Evolutionary conservation across 2,888 invertebrate species (phyloP), one percentile per base, ranked within the genome.

Genomic region (Podotricha telesiphe): DNA sequence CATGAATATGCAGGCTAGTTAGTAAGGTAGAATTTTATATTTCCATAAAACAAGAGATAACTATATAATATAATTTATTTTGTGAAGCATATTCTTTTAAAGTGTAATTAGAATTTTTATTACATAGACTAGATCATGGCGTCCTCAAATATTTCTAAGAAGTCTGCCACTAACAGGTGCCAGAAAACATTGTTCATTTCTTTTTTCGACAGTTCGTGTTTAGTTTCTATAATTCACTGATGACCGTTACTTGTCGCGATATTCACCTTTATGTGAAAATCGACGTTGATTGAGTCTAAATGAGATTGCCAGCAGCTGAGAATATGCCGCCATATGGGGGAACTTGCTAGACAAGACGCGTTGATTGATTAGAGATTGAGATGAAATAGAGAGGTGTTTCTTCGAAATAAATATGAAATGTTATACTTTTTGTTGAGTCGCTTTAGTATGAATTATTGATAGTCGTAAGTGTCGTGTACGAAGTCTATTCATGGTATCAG

Each of bases 1-100:
- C 78, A 84, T 85, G 81, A 83, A 82, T 84, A 85, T 85, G 81
- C 79, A 82, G 8, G 55, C 10, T 0, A 28, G 45, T 22, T 45
- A n/a, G 40, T 58, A 58, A 28, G 28, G 28, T 2, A 4, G n/a
- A 28, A 45, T 42, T 59, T 59, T 45, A 59, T 42, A 59, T 19
- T 59, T 17, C 34, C 17, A 55, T 55, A 55, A 17, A 28, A 53
- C 13, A 53, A 53, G 58, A 58, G 13, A 50, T 42, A 42, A 42
- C 15, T 28, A 28, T 53, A 15, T 28, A 51, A 28, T 53, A 17
- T 34, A 55, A 34, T 34, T 10, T 53, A 53, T 53, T 28, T 20
- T 1, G 28, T 53, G 8, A 5, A 55, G 10, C 17, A 6, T 55
- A 20, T 19, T 0, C 1, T 48, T 48, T 17, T 1, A 34, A 45